Conservation (phyloP, 2,888 invertebrate species). For the Helobdella robusta region DNA sequence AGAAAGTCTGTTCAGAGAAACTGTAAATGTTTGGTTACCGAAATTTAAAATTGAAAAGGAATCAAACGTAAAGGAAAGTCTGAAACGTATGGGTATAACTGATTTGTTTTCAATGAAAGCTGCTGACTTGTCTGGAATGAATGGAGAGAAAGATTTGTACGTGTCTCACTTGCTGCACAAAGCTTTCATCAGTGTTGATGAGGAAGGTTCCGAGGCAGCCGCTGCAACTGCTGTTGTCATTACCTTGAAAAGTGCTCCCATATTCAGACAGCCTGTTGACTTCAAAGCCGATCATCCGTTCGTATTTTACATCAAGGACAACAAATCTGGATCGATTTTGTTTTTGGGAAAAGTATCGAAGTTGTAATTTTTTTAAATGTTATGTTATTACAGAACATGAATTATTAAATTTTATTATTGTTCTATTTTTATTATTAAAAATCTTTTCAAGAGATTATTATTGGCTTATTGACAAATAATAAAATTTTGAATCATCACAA, state of each 20-base stretch:
- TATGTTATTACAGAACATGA: too few species aligned
- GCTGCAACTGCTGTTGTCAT: conserved; percentile 36
- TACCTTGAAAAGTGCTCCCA: not conserved
- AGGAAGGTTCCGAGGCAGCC: conserved; percentile 39
- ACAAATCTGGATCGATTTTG: conserved; percentile 28
- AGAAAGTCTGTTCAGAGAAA: too few species aligned
- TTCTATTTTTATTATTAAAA: too few species aligned
- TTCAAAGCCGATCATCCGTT: conserved; percentile 33
- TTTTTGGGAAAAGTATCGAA: conserved; percentile 35
- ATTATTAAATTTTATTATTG: too few species aligned
- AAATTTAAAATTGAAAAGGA: conserved; percentile 32
- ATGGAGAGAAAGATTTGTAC: conserved; percentile 34
- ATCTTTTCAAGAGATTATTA: too few species aligned
- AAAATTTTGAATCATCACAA: too few species aligned
- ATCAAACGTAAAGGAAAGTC: conserved; percentile 27
- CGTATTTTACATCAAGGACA: conserved; percentile 33
- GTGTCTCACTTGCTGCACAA: conserved; percentile 43
- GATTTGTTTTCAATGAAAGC: conserved; percentile 34
- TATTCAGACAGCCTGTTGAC: conserved; percentile 6
- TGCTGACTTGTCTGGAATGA: conserved; percentile 43
- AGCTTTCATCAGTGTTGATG: conserved; percentile 41
- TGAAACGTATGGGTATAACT: conserved; percentile 31
- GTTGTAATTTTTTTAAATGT: too few species aligned
- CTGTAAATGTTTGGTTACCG: conserved; percentile 33
- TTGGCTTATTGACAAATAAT: too few species aligned